Evolutionary conservation across 2,888 invertebrate species (phyloP), one percentile per base, ranked within the genome.

Genomic region (Pantelozetes paolii): DNA sequence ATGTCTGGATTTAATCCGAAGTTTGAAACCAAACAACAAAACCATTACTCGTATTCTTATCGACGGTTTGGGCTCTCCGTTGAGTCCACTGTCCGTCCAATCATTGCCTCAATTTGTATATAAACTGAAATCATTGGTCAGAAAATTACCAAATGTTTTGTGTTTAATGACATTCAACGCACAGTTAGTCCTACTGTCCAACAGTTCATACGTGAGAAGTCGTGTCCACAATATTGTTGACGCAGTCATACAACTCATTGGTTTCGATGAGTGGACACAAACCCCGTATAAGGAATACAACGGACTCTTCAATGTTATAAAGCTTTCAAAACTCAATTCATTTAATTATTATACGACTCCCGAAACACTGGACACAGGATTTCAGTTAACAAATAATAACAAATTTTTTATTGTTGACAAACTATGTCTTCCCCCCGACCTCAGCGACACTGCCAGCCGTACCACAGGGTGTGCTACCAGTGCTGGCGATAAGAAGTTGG

Each of bases 361-460:
- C 20, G 71, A 73, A 48, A 69, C 74, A 6, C 67, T 54, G 18
- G 74, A 74, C 23, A 59, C 45, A 18, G 75, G 75, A 8, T 69
- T 75, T 45, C 75, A 75, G 36, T 40, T 75, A 26, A 75, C 45
- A 20, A 74, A 74, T 32, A 62, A 71, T 36, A 48, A 54, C 23
- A 48, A 74, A 28, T 71, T 40, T 57, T 59, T 75, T 15, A 26
- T 62, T 18, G 54, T 75, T 5, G 75, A 75, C 20, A 74, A 74
- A 70, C 57, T 75, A 28, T 75, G 42, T 15, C 71, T 75, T 15
- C 75, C 75, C 18, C 75, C 75, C 26, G 75, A 75, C 15, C 20
- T 74, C 30, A 72, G 74, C n/a, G 75, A 75, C n/a, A 67, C 64
- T 18, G 71, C 59, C 18, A 74, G 59, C 54, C 50, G 75, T n/a